These are phyloP conservation scores for Bradypodion pumilum DNA, from an alignment of 2,797 vertebrate genomes.

Conservation along the genomic window DNA sequence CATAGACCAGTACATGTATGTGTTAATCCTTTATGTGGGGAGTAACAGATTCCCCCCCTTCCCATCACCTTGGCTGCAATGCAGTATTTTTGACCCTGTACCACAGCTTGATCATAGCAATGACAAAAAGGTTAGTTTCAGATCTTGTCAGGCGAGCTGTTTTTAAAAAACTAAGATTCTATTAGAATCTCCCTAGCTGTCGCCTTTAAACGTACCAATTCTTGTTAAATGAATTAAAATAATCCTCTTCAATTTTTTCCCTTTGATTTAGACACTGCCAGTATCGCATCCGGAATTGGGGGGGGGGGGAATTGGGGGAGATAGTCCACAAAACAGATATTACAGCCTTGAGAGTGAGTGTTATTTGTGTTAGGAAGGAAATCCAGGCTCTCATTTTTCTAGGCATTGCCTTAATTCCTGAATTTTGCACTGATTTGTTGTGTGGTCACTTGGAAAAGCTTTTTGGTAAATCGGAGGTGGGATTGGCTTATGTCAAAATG, in stretches of 20 bases:
- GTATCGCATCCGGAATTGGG: background rate
- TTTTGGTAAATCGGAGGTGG: background rate
- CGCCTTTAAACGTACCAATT: background rate
- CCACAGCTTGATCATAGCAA: background rate
- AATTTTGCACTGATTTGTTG: conserved; percentile 39
- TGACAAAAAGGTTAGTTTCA: background rate
- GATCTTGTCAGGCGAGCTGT: background rate
- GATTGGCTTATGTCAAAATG: background rate
- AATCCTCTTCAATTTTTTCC: background rate
- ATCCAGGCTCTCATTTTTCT: background rate
- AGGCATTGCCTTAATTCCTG: conserved; percentile 24
- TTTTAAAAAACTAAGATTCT: background rate
- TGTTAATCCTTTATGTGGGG: background rate
- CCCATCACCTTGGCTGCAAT: background rate
- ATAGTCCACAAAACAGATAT: background rate
- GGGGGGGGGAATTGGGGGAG: background rate
- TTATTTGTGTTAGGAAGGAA: conserved; percentile 9
- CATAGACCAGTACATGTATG: background rate
- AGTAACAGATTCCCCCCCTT: background rate
- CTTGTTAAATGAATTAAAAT: background rate
- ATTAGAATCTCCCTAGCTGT: background rate
- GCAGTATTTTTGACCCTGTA: background rate
- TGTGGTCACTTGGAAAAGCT: background rate
- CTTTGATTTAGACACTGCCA: background rate
- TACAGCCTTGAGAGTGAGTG: background rate